Percentiles rank a stretch among this genome's conserved stretches.
phyloP scores from a whole-genome alignment of 2,113 vertebrate genomes.

The Nothoprocta perdicaria region DNA sequence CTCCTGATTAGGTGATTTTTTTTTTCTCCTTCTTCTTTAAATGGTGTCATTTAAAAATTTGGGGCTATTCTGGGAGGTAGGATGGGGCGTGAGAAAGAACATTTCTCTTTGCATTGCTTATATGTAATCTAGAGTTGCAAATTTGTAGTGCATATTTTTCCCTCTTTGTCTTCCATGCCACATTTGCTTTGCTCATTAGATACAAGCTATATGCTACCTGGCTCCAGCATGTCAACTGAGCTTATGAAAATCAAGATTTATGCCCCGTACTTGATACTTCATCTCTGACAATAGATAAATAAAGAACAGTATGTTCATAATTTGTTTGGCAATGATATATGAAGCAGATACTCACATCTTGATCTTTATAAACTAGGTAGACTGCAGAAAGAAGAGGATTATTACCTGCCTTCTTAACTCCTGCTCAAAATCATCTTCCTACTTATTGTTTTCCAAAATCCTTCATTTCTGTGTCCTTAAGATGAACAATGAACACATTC shows the following conservation, averaged over 20 bases:
- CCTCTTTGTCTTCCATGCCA: neutral
- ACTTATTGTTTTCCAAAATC: neutral
- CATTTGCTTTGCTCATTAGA: conserved; percentile 67
- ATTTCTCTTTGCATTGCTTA: neutral
- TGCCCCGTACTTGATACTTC: conserved; percentile 64
- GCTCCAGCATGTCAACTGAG: conserved; percentile 52
- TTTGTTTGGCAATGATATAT: conserved; percentile 79
- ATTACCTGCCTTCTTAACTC: conserved; percentile 36
- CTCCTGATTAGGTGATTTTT: neutral
- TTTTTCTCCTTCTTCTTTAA: neutral
- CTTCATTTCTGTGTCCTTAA: neutral
- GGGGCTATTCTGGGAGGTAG: neutral
- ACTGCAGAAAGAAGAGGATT: conserved; percentile 34
- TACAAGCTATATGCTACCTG: conserved; percentile 46
- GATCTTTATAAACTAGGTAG: conserved; percentile 68
- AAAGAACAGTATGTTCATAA: conserved; percentile 76
- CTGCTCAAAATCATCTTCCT: neutral
- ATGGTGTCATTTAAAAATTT: neutral
- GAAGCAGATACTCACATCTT: conserved; percentile 66
- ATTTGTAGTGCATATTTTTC: neutral
- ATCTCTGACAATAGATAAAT: conserved; percentile 70
- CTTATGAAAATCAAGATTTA: conserved; percentile 78
- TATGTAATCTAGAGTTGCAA: neutral
- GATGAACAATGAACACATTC: neutral
- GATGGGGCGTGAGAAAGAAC: neutral